phyloP scores from a whole-genome alignment of 2,797 vertebrate species.

The Streptopelia turtur region DNA sequence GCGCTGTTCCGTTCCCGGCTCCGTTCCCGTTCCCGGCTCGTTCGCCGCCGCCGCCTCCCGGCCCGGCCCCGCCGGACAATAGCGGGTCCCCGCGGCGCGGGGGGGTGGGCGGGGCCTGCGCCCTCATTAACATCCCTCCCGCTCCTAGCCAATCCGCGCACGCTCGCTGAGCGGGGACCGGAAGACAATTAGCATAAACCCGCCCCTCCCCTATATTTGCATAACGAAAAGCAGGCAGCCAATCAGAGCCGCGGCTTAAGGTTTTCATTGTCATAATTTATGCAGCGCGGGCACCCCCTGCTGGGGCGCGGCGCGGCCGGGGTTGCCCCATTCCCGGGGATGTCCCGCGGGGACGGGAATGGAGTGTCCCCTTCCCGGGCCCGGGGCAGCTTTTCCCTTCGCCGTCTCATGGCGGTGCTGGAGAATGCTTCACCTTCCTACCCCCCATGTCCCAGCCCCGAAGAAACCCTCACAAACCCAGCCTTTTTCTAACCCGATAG shows the following conservation, averaged over 20 bases:
- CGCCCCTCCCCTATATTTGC: rapidly evolving
- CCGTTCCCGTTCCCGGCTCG: not conserved
- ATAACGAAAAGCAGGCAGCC: rapidly evolving
- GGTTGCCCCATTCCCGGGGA: not conserved
- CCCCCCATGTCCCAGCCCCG: rapidly evolving
- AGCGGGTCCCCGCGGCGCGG: not conserved
- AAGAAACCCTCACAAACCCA: rapidly evolving
- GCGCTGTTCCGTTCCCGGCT: not conserved
- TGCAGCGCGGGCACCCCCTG: not conserved
- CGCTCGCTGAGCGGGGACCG: rapidly evolving
- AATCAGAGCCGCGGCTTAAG: rapidly evolving
- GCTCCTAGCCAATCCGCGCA: not conserved
- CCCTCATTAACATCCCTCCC: not conserved
- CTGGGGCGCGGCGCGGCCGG: not conserved
- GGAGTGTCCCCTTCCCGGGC: no score
- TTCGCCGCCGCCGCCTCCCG: not conserved
- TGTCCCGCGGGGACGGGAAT: no score
- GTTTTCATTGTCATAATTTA: not conserved
- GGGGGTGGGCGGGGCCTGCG: not conserved
- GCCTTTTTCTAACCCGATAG: slow-evolving; percentile 40
- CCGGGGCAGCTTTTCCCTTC: not conserved
- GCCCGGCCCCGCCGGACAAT: slow-evolving; percentile 20
- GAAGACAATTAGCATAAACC: rapidly evolving
- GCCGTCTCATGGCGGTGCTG: not conserved
- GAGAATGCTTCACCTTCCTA: not conserved